Percentiles rank a stretch among this genome's conserved stretches.
Evolutionary conservation across 37 sponge, comb jelly and placozoan species (phyloP).

Genomic region (Ianthella basta): DNA sequence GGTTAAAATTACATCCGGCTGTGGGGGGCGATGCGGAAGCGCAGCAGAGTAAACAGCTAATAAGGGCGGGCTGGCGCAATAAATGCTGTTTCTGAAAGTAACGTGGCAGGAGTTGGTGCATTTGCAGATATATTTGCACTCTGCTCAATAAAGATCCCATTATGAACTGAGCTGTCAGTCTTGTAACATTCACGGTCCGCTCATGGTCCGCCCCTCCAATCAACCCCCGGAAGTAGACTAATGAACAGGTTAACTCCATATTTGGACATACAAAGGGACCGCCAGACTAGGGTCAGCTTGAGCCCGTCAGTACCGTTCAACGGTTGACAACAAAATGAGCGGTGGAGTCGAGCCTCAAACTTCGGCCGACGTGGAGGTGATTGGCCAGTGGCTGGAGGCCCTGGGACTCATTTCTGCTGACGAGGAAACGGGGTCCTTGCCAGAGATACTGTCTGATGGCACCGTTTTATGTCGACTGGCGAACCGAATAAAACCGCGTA

Average conservation of each 20-base stretch:
- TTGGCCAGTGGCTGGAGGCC: slow-evolving; percentile 62
- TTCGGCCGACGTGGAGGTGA: slow-evolving; percentile 33
- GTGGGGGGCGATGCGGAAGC: too few relatives aligned
- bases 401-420: slow-evolving; percentile 52
- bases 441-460: slow-evolving; percentile 67
- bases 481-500: slow-evolving; percentile 76
- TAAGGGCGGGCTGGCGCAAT: too few relatives aligned
- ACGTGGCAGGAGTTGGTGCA: too few relatives aligned
- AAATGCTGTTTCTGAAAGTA: too few relatives aligned
- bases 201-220: too few relatives aligned
- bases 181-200: too few relatives aligned
- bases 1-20: too few relatives aligned
- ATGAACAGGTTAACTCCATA: not conserved
- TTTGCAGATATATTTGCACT: too few relatives aligned
- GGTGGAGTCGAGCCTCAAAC: not conserved
- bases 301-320: not conserved
- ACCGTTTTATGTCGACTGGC: slow-evolving; percentile 76
- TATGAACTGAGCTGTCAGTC: too few relatives aligned
- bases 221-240: too few relatives aligned
- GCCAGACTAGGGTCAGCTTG: not conserved
- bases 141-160: too few relatives aligned
- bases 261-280: slow-evolving; percentile 5
- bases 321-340: not conserved
- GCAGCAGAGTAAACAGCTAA: too few relatives aligned
- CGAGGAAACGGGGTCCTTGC: slow-evolving; percentile 30